phyloP scores from a whole-genome alignment of 2,113 vertebrate species.

The Antidorcas marsupialis region DNA sequence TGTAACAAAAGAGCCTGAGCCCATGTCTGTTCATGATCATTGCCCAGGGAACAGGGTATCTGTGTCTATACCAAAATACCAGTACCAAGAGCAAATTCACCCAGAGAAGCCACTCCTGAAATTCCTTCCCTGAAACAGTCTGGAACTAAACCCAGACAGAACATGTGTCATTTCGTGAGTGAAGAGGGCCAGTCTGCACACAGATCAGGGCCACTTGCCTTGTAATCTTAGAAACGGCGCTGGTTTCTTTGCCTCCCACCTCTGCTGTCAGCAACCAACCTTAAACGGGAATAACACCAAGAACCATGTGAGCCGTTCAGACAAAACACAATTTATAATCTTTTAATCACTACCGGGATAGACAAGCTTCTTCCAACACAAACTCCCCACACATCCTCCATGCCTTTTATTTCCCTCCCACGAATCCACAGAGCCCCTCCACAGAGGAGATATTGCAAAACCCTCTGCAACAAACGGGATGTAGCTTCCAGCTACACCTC shows the following conservation, averaged over 20 bases:
- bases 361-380: slow-evolving; percentile 43
- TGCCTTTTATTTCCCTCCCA: neutral
- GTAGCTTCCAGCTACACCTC: neutral
- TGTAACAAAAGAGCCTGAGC: neutral
- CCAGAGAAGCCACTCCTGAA: neutral
- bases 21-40: neutral
- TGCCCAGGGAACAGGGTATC: neutral
- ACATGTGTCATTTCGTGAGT: rapidly evolving
- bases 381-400: neutral
- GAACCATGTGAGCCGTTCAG: neutral
- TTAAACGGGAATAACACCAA: neutral
- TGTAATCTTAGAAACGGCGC: neutral
- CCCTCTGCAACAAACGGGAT: neutral
- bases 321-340: slow-evolving; percentile 16
- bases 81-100: neutral
- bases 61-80: neutral
- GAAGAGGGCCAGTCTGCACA: neutral
- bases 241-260: neutral
- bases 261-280: neutral
- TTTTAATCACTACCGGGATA: neutral
- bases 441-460: neutral
- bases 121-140: neutral
- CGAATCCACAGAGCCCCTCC: neutral
- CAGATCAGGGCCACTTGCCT: neutral
- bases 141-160: neutral